phyloP scores from a whole-genome alignment of 2,888 invertebrate genomes.

The Pandemis cinnamomeana region DNA sequence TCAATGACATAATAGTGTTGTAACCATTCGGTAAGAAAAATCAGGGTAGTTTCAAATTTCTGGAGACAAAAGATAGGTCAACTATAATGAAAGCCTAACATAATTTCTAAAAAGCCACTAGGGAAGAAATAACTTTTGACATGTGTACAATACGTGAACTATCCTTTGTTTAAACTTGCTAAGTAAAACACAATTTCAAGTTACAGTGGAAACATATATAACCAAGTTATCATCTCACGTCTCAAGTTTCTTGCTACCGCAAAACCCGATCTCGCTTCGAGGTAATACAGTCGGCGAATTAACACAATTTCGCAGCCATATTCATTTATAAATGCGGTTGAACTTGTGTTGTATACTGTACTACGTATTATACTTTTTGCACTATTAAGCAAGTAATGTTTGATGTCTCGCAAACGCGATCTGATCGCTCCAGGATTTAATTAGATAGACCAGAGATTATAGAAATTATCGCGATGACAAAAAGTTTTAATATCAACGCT shows the following conservation, averaged over 20 bases:
- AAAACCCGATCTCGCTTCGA: constrained; percentile 52
- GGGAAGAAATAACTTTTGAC: too few species aligned
- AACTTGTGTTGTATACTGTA: constrained; percentile 24
- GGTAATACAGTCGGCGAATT: constrained; percentile 26
- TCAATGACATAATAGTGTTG: not conserved
- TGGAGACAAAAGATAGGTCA: too few species aligned
- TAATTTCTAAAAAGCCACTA: too few species aligned
- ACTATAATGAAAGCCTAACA: too few species aligned
- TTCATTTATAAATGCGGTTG: constrained; percentile 16
- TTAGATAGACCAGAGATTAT: constrained; percentile 25
- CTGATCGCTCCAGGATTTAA: constrained; percentile 30
- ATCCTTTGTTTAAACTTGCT: not conserved
- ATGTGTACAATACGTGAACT: too few species aligned
- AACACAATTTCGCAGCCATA: constrained; percentile 14
- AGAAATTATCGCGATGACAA: constrained; percentile 12
- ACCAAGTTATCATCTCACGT: constrained; percentile 58
- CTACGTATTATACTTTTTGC: constrained; percentile 28
- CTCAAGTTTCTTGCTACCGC: constrained; percentile 60
- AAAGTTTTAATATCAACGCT: constrained; percentile 20
- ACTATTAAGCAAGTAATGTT: constrained; percentile 30
- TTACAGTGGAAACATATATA: constrained; percentile 30
- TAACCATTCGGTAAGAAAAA: not conserved
- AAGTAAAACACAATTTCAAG: not conserved
- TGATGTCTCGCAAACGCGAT: constrained; percentile 26
- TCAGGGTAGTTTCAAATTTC: too few species aligned